Evolutionary conservation across 2,888 invertebrate species (phyloP).

Genomic region (Merodon equestris): DNA sequence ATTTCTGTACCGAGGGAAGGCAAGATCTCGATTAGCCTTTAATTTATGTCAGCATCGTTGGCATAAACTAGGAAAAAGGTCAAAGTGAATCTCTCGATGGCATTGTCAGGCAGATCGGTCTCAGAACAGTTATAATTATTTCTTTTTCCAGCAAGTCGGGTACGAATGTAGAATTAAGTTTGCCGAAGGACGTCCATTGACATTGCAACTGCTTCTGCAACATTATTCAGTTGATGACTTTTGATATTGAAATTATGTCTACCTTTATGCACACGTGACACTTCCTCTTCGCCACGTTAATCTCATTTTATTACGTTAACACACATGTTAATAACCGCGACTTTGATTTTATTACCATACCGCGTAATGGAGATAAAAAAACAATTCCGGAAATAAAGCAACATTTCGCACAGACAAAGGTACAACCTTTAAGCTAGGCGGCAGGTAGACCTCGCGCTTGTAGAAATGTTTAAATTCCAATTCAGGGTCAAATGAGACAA

Average conservation of each 20-base stretch:
- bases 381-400: no score
- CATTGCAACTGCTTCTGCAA: conserved; percentile 33
- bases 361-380: background rate
- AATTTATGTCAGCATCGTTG: conserved; percentile 55
- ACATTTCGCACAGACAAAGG: conserved; percentile 20
- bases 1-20: conserved; percentile 48
- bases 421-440: background rate
- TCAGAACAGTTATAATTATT: conserved; percentile 61
- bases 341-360: conserved; percentile 55
- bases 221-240: conserved; percentile 70
- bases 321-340: conserved; percentile 43
- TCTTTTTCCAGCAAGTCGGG: conserved; percentile 2
- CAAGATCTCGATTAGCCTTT: conserved; percentile 61
- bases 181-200: conserved; percentile 72
- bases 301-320: conserved; percentile 52
- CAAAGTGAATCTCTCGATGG: conserved; percentile 46
- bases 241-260: conserved; percentile 70
- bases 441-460: conserved; percentile 28
- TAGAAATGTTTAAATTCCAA: conserved; percentile 33
- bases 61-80: conserved; percentile 43
- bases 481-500: conserved; percentile 51
- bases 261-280: conserved; percentile 21
- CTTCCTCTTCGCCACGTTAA: conserved; percentile 39
- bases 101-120: conserved; percentile 30
- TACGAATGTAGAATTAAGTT: conserved; percentile 37